phyloP scores from a whole-genome alignment of 2,113 vertebrate species.

The Planiliza haematocheilus region DNA sequence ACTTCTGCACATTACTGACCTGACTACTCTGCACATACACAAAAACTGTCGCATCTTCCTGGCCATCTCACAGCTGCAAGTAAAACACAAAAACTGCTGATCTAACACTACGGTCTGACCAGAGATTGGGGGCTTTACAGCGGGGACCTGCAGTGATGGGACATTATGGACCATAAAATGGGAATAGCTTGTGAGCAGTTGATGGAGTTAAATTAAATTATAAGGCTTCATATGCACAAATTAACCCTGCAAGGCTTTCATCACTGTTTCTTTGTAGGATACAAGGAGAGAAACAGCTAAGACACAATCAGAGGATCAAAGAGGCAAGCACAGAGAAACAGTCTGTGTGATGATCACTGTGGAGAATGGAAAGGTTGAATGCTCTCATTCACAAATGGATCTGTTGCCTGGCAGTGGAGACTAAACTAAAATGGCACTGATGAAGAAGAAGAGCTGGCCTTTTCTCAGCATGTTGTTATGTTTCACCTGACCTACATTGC shows the following conservation, averaged over 20 bases:
- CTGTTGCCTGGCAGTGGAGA: background rate
- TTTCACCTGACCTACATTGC: background rate
- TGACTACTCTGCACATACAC: no score
- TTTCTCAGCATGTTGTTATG: background rate
- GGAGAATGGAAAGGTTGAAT: conserved; percentile 31
- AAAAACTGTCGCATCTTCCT: no score
- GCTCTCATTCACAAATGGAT: conserved; percentile 24
- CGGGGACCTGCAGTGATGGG: no score
- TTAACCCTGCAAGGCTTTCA: conserved; percentile 15
- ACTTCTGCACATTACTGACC: no score
- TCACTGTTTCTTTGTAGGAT: conserved; percentile 3
- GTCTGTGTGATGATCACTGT: conserved; percentile 22
- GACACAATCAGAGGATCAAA: conserved; percentile 45
- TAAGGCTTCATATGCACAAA: conserved; percentile 2
- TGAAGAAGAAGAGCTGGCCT: background rate
- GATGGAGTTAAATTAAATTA: background rate
- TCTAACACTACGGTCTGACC: no score
- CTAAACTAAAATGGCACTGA: background rate
- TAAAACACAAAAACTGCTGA: no score
- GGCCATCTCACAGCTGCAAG: no score
- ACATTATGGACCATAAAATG: no score
- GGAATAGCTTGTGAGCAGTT: background rate
- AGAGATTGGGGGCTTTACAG: no score
- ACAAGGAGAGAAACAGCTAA: conserved; percentile 19
- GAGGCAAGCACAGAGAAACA: conserved; percentile 18